Base-by-base conservation (phyloP, 2,888 invertebrate species). In the Encarsia formosa region DNA sequence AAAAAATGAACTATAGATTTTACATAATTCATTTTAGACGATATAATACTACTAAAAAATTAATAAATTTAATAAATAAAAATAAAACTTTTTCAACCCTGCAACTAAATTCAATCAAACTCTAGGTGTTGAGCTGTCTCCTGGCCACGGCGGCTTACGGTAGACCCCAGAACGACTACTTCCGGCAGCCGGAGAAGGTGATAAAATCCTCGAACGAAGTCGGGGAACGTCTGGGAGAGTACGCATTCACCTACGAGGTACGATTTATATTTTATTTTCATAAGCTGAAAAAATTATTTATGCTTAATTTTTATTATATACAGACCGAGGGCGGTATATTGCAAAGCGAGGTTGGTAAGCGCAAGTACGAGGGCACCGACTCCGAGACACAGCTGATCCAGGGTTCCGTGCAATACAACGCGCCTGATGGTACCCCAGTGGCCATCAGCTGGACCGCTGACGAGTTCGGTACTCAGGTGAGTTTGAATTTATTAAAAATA, bases 371-470 rank as follows among this genome's bases (percentile, higher is more conserved):
- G 1, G 73, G 73, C 22, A 74, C 73, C 0, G 59, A 65, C n/a
- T 64, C 68, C 38, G 73, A 74, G 50, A 63, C 72, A 0, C 73
- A 74, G 37, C 49, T 73, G 50, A 72, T 73, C 31, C 73, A 73
- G 37, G 73, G 73, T 1, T 73, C 73, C 1, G 73, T 73, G 0
- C 73, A 73, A 49, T 73, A 73, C 59, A 73, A 72, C 46, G 73
- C 73, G 1, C 73, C 73, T 0, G 73, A 73, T 46, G 73, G 73
- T 9, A 73, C 73, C 0, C 73, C 73, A 3, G 66, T 73, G 22
- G 69, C 73, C 9, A 55, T 71, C 24, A 73, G 73, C 52, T 73
- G 73, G 73, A 73, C 73, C 1, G 73, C 73, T 24, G 73, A 73
- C 37, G 73, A 73, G 43, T 73, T 67, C 31, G 73, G 73, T 1